phyloP scores from a whole-genome alignment of 92 coral and sea anemone species.

The Parazoanthus swiftii region DNA sequence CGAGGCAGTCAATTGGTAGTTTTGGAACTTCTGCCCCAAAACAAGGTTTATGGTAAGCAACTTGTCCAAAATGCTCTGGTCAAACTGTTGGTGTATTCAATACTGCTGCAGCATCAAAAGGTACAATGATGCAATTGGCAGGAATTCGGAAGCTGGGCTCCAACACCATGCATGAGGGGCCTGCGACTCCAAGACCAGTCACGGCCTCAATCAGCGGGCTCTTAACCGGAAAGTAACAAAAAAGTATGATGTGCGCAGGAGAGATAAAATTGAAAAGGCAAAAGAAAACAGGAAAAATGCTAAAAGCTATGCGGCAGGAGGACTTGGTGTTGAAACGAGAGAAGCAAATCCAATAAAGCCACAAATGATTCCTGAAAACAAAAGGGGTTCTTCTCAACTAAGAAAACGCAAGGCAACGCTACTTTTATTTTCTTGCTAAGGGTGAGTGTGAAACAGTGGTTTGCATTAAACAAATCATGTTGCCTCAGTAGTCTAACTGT shows the following conservation, averaged over 20 bases:
- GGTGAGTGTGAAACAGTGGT: not conserved
- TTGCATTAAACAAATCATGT: not conserved
- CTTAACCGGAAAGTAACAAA: slow-evolving; percentile 13
- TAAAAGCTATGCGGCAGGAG: slow-evolving; percentile 35
- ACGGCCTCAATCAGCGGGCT: slow-evolving; percentile 3
- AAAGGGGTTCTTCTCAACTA: slow-evolving; percentile 1
- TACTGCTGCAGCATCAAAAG: slow-evolving; percentile 66
- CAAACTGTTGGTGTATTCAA: slow-evolving; percentile 60
- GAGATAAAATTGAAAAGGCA: slow-evolving; percentile 13
- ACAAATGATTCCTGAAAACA: slow-evolving; percentile 1
- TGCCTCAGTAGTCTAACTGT: no score
- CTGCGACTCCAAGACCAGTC: slow-evolving; percentile 27
- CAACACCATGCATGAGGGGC: slow-evolving; percentile 7
- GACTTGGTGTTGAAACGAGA: slow-evolving; percentile 7
- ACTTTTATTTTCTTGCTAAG: slow-evolving; percentile 4
- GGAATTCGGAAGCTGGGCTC: slow-evolving; percentile 30
- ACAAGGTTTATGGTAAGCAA: slow-evolving; percentile 59
- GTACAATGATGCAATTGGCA: slow-evolving; percentile 36
- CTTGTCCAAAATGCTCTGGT: slow-evolving; percentile 53
- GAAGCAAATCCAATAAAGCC: slow-evolving; percentile 13
- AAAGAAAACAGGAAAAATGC: not conserved
- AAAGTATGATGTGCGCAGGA: slow-evolving; percentile 24
- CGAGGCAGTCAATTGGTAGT: slow-evolving; percentile 64
- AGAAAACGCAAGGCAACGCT: not conserved
- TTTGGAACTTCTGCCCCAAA: slow-evolving; percentile 61